Evolutionary conservation across 1,140 invertebrate species (phyloP), one percentile per base, ranked within the genome.

Genomic region (Mamestra configurata): DNA sequence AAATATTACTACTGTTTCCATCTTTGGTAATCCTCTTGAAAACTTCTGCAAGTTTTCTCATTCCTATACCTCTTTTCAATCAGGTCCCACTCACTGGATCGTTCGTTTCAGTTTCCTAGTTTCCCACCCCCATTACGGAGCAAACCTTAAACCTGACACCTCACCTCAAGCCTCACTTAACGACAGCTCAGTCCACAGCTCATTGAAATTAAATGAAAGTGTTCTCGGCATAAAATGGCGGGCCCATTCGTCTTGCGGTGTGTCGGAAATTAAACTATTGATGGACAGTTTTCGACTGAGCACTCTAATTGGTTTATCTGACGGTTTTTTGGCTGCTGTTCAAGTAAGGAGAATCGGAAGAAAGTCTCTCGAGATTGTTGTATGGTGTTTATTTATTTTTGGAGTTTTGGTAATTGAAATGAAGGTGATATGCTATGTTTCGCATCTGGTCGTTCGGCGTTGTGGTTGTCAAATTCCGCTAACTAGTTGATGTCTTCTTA

Each of bases 211-310:
- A 76, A 76, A 64, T 76, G 73, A 76, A 76, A 76, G 73, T 61
- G 37, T 64, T 64, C 22, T 22, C 73, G 11, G 51, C 27, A 66
- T 66, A 22, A 66, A 59, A 37, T 61, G 20, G 40, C 37, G 57
- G 18, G 7, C 4, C 27, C 73, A 76, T 76, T 76, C 73, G 73
- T 76, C 73, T 76, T 76, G 73, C 35, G 6, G 27, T 71, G 73
- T 76, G 73, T 76, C 55, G 57, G 73, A 76, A 64, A 76, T 76
- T 76, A 76, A 76, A 76, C 57, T 37, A 61, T 76, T 64, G 73
- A 76, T 20, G 24, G 57, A 76, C 73, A 49, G 22, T n/a, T 64
- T 27, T 73, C 24, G 57, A 64, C 31, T 27, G 37, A n/a, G n/a
- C 11, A 73, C 51, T 73, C 51, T 76, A 76, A 76, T 76, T 76